These are phyloP conservation scores for Sebastolobus altivelis DNA, from an alignment of 2,797 vertebrate species.

Conservation along the genomic window DNA sequence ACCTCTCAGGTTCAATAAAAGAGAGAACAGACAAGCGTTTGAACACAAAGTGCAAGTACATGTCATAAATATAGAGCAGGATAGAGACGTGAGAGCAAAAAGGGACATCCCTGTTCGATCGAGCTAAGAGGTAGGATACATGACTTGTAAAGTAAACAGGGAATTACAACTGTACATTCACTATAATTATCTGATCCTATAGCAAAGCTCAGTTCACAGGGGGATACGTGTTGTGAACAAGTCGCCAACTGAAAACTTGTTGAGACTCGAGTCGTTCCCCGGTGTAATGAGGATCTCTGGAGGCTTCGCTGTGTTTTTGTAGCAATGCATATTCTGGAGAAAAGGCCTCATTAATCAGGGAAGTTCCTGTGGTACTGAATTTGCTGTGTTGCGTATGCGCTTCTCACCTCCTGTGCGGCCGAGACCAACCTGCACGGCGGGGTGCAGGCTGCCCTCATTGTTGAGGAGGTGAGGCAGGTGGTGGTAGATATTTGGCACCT, in stretches of 20 bases:
- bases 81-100: neutral
- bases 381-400: neutral
- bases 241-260: conserved; percentile 44
- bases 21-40: neutral
- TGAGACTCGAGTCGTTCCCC: conserved; percentile 34
- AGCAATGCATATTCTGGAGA: neutral
- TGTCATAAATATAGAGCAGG: neutral
- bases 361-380: neutral
- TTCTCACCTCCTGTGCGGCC: conserved; percentile 95
- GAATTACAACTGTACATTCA: neutral
- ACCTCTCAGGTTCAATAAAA: neutral
- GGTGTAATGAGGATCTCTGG: conserved; percentile 34
- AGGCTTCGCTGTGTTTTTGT: conserved; percentile 35
- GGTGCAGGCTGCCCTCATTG: conserved; percentile 96
- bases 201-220: conserved; percentile 17
- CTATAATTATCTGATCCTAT: conserved; percentile 4
- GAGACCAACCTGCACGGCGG: conserved; percentile 94
- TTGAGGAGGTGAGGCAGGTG: conserved; percentile 98
- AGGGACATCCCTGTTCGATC: neutral
- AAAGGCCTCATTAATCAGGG: neutral
- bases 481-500: conserved; percentile 99
- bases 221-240: conserved; percentile 40
- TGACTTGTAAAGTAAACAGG: neutral
- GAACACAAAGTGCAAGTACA: neutral
- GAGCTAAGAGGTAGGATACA: neutral